Evolutionary conservation across 2,888 invertebrate species (phyloP), one percentile per base, ranked within the genome.

Genomic region (Mechanitis messenoides): DNA sequence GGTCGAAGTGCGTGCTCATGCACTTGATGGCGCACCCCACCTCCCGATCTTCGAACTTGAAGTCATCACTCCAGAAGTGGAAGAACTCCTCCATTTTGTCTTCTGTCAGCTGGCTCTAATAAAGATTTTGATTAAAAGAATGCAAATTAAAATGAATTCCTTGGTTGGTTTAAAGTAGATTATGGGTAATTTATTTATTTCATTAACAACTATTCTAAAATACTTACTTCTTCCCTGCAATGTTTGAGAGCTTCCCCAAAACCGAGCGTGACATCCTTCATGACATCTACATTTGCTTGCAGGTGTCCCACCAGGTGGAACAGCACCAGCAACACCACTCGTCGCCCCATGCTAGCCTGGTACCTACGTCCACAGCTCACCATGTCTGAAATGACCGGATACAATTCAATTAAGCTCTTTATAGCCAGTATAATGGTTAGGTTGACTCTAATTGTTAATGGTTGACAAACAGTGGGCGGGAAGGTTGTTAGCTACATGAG

Each of bases 1-100:
- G 81, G 81, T 85, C 80, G 81, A 82, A 88, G 79, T 84, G 73
- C 2, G 67, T 68, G 73, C 83, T 80, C 89, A 89, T 89, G 79
- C 89, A 89, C 69, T 72, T 78, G 71, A 90, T 74, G 63, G 89
- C 89, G 77, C 89, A 90, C 73, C 89, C 89, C 69, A 90, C 72
- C 78, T 85, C 88, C 61, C 87, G 87, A 69, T 81, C 78, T 70
- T 84, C 83, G 74, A 89, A 87, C 73, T 80, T 79, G 79, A 88
- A 90, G 76, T 87, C 87, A 1, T 87, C 85, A 68, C 80, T 71
- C 89, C 89, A 89, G 79, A 87, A 85, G 78, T 89, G 87, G 72
- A 84, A 87, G 80, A 90, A 90, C 75, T 88, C 83, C 63, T 87
- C 89, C 89, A 90, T 87, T 74, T 82, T 80, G 63, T 86, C 87